Evolutionary conservation across 2,797 vertebrate species (phyloP), one percentile per base, ranked within the genome.

Genomic region (Labroides dimidiatus): DNA sequence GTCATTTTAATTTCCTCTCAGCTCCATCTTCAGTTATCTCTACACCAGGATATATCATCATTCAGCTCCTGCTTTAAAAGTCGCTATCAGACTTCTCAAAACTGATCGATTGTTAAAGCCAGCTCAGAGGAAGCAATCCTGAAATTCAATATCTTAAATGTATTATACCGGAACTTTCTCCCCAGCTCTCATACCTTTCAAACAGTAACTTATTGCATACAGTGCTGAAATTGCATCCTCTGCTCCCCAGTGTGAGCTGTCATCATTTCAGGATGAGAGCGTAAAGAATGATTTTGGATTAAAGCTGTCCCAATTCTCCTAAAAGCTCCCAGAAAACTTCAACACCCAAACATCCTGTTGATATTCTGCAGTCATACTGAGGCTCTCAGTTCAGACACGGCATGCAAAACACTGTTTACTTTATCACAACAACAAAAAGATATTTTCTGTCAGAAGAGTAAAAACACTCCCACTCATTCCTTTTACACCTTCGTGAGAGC

Each of bases 61-160:
- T 11, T 42, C 39, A 64, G 52, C 4, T 23, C 33, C n/a, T 64
- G 42, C 43, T 37, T 36, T 45, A 15, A 36, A 76, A 30, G 30
- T 5, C n/a, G 50, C 33, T 62, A 42, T 69, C 71, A 54, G 59
- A 73, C 72, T 62, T 24, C 57, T 78, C 53, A 69, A 64, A 86
- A 43, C 64, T 69, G 65, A 81, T 75, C n/a, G 51, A 80, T 72
- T 66, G 44, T 56, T 39, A 7, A 37, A 56, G 52, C 56, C 54
- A 48, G 43, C 51, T 43, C 41, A 0, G 12, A 41, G 67, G 65
- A 21, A 69, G 45, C 59, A 39, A 13, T 33, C 55, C 60, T 65
- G 56, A 30, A 74, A 74, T 36, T 33, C 66, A 71, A 66, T 74
- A 59, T 16, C 17, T 44, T n/a, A 52, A 82, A 67, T 62, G 30